Conservation (phyloP, 2,113 vertebrate species). For the Oncorhynchus gorbuscha region DNA sequence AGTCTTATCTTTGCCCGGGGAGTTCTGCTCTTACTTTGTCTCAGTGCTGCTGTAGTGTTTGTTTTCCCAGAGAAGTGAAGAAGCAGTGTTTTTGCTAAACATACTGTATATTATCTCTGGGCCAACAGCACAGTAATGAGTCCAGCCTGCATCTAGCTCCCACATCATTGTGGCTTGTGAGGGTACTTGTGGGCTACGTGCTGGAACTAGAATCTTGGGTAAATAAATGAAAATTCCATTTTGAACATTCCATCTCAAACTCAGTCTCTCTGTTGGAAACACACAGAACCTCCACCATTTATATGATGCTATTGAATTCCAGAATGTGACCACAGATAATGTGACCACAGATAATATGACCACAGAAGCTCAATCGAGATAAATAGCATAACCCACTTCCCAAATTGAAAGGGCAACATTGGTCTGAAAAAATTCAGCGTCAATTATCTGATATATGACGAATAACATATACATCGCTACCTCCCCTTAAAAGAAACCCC, state of each 20-base stretch:
- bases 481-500: no score
- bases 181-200: background rate
- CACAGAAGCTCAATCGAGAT: constrained; percentile 22
- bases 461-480: background rate
- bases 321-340: constrained; percentile 31
- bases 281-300: constrained; percentile 8
- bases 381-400: constrained; percentile 6
- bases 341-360: constrained; percentile 30
- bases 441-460: background rate
- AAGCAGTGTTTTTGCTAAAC: background rate
- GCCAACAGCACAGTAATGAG: constrained; percentile 8
- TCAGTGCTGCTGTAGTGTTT: background rate
- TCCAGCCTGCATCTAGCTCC: background rate
- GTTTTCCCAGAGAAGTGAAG: background rate
- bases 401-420: background rate
- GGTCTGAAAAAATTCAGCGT: background rate
- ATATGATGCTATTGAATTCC: constrained; percentile 20
- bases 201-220: constrained; percentile 17
- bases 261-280: constrained; percentile 9
- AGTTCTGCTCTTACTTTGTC: background rate
- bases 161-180: constrained; percentile 3
- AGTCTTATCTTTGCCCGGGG: background rate
- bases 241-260: constrained; percentile 32
- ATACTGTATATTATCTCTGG: background rate
- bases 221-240: constrained; percentile 27